Conservation (phyloP, 2,888 invertebrate species). For the Cephus runcator region DNA sequence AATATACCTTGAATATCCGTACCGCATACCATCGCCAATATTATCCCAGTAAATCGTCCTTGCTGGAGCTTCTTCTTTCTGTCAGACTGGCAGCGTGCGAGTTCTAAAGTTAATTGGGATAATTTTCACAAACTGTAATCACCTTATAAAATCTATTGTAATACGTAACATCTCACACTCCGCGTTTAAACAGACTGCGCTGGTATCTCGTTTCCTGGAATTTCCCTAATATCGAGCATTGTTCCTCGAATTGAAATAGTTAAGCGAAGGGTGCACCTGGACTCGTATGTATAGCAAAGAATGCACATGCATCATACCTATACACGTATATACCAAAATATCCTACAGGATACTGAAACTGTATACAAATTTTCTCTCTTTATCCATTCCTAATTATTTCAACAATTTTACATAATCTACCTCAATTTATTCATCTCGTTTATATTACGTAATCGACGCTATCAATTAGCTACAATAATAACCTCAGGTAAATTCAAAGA, state of each 20-base stretch:
- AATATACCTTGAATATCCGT: not conserved
- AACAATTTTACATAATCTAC: not conserved
- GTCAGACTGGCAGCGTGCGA: not conserved
- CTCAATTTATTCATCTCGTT: not conserved
- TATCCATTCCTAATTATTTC: not conserved
- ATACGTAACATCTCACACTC: not conserved
- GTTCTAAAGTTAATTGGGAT: not conserved
- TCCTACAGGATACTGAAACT: not conserved
- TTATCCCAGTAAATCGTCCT: not conserved
- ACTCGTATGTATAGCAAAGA: not conserved
- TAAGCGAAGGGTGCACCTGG: slow-evolving; percentile 12
- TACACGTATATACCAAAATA: not conserved
- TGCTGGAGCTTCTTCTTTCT: not conserved
- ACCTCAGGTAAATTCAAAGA: not conserved
- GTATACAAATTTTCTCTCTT: not conserved
- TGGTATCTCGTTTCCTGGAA: slow-evolving; percentile 19
- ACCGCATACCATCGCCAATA: not conserved
- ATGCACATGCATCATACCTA: not conserved
- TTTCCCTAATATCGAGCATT: slow-evolving; percentile 49
- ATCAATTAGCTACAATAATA: too few relatives aligned
- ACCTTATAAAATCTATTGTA: not conserved
- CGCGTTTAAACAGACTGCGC: not conserved
- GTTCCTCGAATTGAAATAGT: slow-evolving; percentile 52
- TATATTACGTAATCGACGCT: not conserved
- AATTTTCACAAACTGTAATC: not conserved